A percentile compares a stretch with the other conserved stretches of the same genome.
These are phyloP conservation scores for Chunga burmeisteri DNA, from an alignment of 2,113 vertebrate species.

Conservation along the genomic window DNA sequence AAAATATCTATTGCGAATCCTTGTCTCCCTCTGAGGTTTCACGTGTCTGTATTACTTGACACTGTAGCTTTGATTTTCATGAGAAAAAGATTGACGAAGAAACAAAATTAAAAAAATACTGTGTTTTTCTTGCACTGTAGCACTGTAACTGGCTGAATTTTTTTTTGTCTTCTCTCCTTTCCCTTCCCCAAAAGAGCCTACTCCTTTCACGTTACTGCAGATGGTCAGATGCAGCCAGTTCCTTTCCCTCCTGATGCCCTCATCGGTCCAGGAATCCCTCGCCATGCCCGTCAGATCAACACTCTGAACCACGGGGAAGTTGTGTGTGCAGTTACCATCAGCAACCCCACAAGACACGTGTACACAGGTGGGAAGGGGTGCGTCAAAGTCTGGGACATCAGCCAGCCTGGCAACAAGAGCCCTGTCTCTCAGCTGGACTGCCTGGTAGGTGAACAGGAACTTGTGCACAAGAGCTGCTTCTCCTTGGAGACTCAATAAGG, in stretches of 20 bases:
- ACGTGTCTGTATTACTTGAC: background rate
- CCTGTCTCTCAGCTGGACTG: conserved; percentile 83
- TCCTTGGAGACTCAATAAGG: conserved; percentile 51
- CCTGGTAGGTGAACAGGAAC: conserved; percentile 73
- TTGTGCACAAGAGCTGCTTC: background rate
- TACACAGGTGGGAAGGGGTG: conserved; percentile 82
- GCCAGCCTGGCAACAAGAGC: conserved; percentile 82
- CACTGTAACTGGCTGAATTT: background rate
- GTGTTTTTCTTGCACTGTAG: background rate
- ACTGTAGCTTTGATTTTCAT: background rate
- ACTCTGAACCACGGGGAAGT: conserved; percentile 84
- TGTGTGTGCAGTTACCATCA: conserved; percentile 75
- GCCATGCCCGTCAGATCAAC: conserved; percentile 85
- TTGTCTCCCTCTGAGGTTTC: background rate
- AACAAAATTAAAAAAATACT: background rate
- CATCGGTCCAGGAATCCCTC: conserved; percentile 83
- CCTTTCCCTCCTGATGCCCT: conserved; percentile 85
- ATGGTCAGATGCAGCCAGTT: conserved; percentile 86
- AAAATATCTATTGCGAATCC: background rate
- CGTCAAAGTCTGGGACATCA: conserved; percentile 83
- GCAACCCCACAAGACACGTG: conserved; percentile 80
- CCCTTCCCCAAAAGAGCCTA: conserved; percentile 72
- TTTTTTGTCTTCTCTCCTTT: background rate
- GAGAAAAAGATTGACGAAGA: background rate
- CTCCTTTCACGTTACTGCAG: conserved; percentile 84